A percentile compares a stretch with the other conserved stretches of the same genome.
These are phyloP conservation scores for Loxodonta africana DNA, from an alignment of 2,113 vertebrate genomes.

Conservation along the genomic window DNA sequence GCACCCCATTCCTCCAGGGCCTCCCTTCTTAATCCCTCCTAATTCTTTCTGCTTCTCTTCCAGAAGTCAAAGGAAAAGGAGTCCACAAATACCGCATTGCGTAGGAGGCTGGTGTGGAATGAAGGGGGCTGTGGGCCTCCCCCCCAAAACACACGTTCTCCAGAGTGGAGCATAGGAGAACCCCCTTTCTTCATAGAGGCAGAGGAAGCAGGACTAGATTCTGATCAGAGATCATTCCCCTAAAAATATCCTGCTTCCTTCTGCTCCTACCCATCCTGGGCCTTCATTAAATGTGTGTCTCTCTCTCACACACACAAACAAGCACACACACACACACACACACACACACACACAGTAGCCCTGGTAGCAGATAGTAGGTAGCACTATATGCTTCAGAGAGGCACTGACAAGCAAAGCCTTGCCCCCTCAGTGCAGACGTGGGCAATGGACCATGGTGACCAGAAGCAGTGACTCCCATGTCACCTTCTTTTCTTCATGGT, in stretches of 20 bases:
- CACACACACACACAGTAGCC: not conserved
- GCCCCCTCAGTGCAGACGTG: constrained; percentile 36
- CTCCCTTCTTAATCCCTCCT: constrained; percentile 63
- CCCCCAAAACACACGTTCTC: not conserved
- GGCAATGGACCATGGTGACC: constrained; percentile 33
- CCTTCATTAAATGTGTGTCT: constrained; percentile 52
- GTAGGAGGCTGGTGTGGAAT: constrained; percentile 50
- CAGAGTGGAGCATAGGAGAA: not conserved
- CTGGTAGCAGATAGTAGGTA: not conserved
- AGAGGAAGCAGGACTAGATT: constrained; percentile 35
- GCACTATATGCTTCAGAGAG: constrained; percentile 31
- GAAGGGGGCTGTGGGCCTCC: constrained; percentile 44
- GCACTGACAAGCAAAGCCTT: constrained; percentile 11
- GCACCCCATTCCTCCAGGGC: not conserved
- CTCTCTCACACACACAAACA: too few species aligned
- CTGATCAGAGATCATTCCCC: constrained; percentile 47
- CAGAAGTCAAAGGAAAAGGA: constrained; percentile 59
- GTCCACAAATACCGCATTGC: constrained; percentile 72
- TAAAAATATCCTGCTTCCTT: constrained; percentile 65
- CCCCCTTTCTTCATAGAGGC: not conserved
- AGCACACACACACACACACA: not conserved
- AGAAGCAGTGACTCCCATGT: constrained; percentile 63
- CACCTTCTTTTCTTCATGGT: constrained; percentile 58
- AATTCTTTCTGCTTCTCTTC: constrained; percentile 62
- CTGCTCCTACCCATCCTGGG: constrained; percentile 45